Conservation (phyloP, 2,113 vertebrate species). For the Heterotis niloticus region DNA sequence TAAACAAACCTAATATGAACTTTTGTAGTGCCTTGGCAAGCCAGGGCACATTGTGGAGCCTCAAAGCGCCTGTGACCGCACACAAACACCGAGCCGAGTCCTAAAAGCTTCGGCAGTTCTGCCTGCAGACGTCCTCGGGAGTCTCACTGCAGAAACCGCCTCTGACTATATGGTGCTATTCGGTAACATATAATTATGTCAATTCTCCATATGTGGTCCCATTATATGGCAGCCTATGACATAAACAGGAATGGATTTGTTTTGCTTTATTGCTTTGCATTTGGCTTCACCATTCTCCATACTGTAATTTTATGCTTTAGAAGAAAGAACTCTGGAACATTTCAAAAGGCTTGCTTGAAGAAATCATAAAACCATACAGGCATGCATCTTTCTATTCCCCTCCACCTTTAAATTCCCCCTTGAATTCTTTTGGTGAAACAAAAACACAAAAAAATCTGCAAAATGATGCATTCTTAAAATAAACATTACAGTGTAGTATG, state of each 20-base stretch:
- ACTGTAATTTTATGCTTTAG: slow-evolving; percentile 3
- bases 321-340: background rate
- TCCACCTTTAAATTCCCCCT: too few relatives aligned
- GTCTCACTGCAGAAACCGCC: background rate
- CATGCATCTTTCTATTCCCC: too few relatives aligned
- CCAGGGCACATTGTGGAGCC: background rate
- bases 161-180: background rate
- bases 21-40: slow-evolving; percentile 15
- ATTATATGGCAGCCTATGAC: background rate
- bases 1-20: slow-evolving; percentile 8
- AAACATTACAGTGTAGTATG: too few relatives aligned
- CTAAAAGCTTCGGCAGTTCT: background rate
- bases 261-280: background rate
- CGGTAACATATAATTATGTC: slow-evolving; percentile 1
- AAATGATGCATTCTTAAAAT: too few relatives aligned
- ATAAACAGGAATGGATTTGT: slow-evolving; percentile 10
- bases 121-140: background rate
- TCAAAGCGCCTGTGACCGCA: background rate
- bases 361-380: too few relatives aligned
- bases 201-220: background rate
- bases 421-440: too few relatives aligned
- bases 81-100: background rate
- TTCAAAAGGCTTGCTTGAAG: too few relatives aligned
- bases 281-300: background rate
- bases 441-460: too few relatives aligned